phyloP scores from a whole-genome alignment of 2,888 invertebrate species.

The Tinea pellionella region DNA sequence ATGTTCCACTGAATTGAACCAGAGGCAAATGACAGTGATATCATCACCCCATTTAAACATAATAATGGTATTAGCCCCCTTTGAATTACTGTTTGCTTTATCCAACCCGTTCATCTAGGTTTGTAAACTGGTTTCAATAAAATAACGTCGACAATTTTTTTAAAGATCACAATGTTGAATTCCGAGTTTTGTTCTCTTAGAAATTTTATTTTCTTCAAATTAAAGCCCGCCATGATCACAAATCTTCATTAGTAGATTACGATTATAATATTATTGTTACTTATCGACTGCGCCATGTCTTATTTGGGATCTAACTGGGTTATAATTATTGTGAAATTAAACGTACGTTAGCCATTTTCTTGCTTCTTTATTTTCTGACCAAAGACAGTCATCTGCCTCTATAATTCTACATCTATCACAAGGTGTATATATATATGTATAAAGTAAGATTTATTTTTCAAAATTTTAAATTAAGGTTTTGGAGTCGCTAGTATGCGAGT shows the following conservation, averaged over 20 bases:
- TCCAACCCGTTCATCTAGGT: constrained; percentile 23
- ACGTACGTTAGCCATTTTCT: too few species aligned
- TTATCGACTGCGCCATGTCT: too few species aligned
- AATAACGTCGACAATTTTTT: constrained; percentile 27
- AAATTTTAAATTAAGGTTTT: constrained; percentile 28
- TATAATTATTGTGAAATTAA: too few species aligned
- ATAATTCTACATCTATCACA: too few species aligned
- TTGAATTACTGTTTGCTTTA: constrained; percentile 5
- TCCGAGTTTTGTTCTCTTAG: constrained; percentile 18
- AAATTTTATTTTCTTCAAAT: constrained; percentile 25
- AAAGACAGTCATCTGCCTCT: too few species aligned
- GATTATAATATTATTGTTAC: too few species aligned
- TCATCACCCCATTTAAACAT: constrained; percentile 13
- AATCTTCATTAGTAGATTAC: too few species aligned
- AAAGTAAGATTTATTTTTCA: constrained; percentile 34
- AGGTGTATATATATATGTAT: too few species aligned
- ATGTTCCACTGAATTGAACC: constrained; percentile 10
- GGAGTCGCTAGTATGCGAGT: not conserved
- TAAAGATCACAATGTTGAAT: not conserved
- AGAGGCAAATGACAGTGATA: constrained; percentile 7
- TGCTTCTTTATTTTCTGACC: too few species aligned
- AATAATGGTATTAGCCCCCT: constrained; percentile 3
- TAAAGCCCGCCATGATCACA: too few species aligned
- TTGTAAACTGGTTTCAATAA: constrained; percentile 32
- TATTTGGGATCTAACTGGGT: too few species aligned